Base-by-base conservation (phyloP, 2,113 vertebrate genomes). In the Phyllostomus discolor region DNA sequence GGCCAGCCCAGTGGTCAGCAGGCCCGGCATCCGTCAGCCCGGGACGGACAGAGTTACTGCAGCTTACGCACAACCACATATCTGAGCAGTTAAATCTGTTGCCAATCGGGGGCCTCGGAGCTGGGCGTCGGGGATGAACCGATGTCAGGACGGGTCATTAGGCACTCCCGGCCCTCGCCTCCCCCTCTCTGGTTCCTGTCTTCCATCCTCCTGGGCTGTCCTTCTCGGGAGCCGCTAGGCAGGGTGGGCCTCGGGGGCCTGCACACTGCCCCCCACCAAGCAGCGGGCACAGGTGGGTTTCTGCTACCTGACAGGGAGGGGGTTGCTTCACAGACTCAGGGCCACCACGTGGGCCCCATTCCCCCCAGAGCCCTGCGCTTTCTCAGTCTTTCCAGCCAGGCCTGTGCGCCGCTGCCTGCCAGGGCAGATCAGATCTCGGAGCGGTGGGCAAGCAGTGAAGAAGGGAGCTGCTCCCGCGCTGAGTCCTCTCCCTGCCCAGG, bases 31-130 rank as follows among this genome's bases (percentile, higher is more conserved):
- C 92, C 93, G 96, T 97, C 96, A 96, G 83, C 85, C 41, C 19
- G 0, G 82, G 54, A 57, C 83, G 95, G 96, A 97, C 96, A 96
- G 95, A 76, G 57, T 97, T 92, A 88, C 88, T 85, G 87, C 57
- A 8, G 14, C 86, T 83, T 95, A 73, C 43, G 62, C 72, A 69
- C 64, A 89, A 66, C 94, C 43, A 38, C 80, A 19, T 66, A 92
- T 91, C 91, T 93, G 66, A 81, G 76, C 91, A 72, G 88, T 79
- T 94, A 87, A 70, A 59, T 93, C 91, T 83, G 82, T 31, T 84
- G 88, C 83, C 91, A 31, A 1, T 16, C 5, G 17, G 46, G 92
- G 85, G 52, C 88, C 88, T 90, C 28, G 0, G 79, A 67, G 76
- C 75, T 24, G 73, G 69, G 28, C 4, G 38, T 26, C 3, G 14